A percentile compares a stretch with the other conserved stretches of the same genome.
Conservation (phyloP, 23 tunicate species). For the Styela clava region DNA sequence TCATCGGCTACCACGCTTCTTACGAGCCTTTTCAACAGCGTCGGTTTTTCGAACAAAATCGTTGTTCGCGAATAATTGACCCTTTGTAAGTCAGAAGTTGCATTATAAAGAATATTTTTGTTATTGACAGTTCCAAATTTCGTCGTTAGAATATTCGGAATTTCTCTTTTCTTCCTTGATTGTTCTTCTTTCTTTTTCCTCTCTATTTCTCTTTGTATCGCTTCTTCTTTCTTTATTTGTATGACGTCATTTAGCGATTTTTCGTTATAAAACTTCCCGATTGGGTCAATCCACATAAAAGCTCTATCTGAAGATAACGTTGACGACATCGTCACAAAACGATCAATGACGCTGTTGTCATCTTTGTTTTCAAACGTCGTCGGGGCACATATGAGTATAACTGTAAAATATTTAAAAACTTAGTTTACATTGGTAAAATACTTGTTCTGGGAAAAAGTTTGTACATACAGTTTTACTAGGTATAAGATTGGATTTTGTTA, state of each 20-base stretch:
- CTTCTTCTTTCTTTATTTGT: background rate
- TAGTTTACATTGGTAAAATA: background rate
- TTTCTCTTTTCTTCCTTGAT: background rate
- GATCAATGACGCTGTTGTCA: background rate
- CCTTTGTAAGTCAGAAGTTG: background rate
- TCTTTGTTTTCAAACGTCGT: background rate
- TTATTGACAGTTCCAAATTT: background rate
- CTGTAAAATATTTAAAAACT: background rate
- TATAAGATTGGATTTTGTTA: too few relatives aligned
- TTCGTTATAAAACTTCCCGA: conserved; percentile 10
- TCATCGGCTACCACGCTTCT: background rate
- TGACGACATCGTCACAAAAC: background rate
- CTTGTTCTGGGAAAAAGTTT: too few relatives aligned
- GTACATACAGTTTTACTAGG: too few relatives aligned
- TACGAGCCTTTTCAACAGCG: background rate
- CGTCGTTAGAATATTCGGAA: background rate
- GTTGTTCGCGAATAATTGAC: background rate
- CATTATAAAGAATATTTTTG: background rate
- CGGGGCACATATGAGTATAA: background rate
- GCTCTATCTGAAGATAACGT: background rate
- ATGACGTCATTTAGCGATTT: background rate
- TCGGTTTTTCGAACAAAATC: background rate
- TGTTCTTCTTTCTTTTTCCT: background rate
- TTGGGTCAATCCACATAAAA: conserved; percentile 22
- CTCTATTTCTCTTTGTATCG: background rate